Conservation (phyloP, 2,888 invertebrate species). For the Harpagoxenus sublaevis region DNA sequence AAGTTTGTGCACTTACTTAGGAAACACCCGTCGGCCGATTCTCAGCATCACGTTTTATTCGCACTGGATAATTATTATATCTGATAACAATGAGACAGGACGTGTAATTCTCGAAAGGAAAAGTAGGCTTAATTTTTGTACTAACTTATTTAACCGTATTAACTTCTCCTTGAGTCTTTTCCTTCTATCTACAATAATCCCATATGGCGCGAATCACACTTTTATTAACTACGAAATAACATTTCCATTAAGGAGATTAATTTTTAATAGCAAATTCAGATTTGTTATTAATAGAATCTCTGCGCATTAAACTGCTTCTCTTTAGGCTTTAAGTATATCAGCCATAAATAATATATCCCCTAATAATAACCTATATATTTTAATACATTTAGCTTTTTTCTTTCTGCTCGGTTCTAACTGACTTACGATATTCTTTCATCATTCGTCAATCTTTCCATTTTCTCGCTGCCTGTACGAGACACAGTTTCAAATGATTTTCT, state of each 20-base stretch:
- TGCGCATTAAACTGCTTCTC: not conserved
- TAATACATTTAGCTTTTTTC: not conserved
- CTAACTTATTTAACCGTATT: slow-evolving; percentile 21
- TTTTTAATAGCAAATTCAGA: not conserved
- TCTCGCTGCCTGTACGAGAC: slow-evolving; percentile 49
- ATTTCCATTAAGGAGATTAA: not conserved
- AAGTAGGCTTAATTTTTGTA: slow-evolving; percentile 12
- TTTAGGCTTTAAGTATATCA: slow-evolving; percentile 25
- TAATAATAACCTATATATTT: not conserved
- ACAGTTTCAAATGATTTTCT: slow-evolving; percentile 76
- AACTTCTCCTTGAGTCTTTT: slow-evolving; percentile 12
- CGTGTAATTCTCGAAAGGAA: slow-evolving; percentile 37
- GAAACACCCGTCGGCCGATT: slow-evolving; percentile 56
- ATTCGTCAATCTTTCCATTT: slow-evolving; percentile 10
- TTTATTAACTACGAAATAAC: slow-evolving; percentile 16
- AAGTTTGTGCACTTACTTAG: no score
- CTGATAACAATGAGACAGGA: slow-evolving; percentile 65
- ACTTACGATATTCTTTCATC: not conserved
- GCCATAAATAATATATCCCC: not conserved
- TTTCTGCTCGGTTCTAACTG: not conserved
- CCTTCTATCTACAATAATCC: not conserved
- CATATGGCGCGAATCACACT: not conserved
- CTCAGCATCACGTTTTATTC: slow-evolving; percentile 63
- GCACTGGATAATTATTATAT: slow-evolving; percentile 56
- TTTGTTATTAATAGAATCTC: slow-evolving; percentile 18